Percentiles rank a stretch among this genome's conserved stretches.
phyloP scores from a whole-genome alignment of 1,140 invertebrate species.

The Homarus americanus region DNA sequence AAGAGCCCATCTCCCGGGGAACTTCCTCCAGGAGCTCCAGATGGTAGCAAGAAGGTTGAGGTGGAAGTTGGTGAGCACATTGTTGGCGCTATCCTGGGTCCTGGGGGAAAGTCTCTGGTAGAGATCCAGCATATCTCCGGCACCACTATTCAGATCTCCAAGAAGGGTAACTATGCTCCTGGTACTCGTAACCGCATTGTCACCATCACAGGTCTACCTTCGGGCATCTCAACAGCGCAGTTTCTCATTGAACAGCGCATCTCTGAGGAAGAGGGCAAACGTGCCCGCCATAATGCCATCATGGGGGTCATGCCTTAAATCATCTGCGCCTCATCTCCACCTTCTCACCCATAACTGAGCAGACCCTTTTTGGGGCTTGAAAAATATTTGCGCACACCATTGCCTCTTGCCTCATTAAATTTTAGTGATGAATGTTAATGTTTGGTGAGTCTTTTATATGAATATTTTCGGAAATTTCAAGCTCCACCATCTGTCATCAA shows the following conservation, averaged over 20 bases:
- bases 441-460: slow-evolving; percentile 64
- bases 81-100: slow-evolving; percentile 97
- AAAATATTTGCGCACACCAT: slow-evolving; percentile 60
- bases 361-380: slow-evolving; percentile 60
- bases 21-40: slow-evolving; percentile 70
- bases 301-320: slow-evolving; percentile 75
- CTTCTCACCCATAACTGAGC: slow-evolving; percentile 60
- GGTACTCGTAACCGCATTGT: slow-evolving; percentile 98
- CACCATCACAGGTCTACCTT: slow-evolving; percentile 92
- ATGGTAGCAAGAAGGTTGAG: slow-evolving; percentile 74
- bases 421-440: slow-evolving; percentile 64
- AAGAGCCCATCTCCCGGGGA: slow-evolving; percentile 89
- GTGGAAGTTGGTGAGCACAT: slow-evolving; percentile 94
- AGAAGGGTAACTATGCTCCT: slow-evolving; percentile 97
- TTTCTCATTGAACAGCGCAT: slow-evolving; percentile 97
- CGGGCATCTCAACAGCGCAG: slow-evolving; percentile 92
- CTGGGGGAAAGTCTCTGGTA: slow-evolving; percentile 95
- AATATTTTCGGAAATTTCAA: slow-evolving; percentile 59
- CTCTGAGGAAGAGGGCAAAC: slow-evolving; percentile 95
- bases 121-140: slow-evolving; percentile 98
- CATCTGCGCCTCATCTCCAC: slow-evolving; percentile 47
- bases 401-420: slow-evolving; percentile 52
- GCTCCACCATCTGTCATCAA: slow-evolving; percentile 59
- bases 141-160: slow-evolving; percentile 98
- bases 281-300: slow-evolving; percentile 91